Percentiles rank a stretch among this genome's conserved stretches.
Evolutionary conservation across 2,888 invertebrate species (phyloP).

Genomic region (Drosophila flavopinicola): DNA sequence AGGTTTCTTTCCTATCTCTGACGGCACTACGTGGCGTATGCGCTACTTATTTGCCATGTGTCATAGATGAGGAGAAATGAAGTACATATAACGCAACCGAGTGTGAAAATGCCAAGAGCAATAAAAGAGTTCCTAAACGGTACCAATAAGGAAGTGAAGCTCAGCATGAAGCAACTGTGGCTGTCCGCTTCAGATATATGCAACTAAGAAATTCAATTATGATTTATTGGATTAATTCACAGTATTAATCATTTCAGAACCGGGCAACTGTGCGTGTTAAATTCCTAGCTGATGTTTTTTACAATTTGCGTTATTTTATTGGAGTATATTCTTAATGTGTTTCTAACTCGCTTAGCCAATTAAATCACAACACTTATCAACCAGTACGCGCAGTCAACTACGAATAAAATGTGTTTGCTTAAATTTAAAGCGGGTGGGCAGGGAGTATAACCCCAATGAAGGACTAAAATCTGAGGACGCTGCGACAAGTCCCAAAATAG

Average conservation of each 20-base stretch:
- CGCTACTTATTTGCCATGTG: constrained; percentile 67
- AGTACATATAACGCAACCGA: constrained; percentile 67
- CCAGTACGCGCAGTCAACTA: not conserved
- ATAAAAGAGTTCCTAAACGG: constrained; percentile 34
- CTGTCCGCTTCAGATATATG: constrained; percentile 3
- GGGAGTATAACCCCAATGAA: constrained; percentile 28
- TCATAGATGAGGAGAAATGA: constrained; percentile 57
- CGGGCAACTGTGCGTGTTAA: not conserved
- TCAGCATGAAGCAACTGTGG: not conserved
- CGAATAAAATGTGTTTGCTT: constrained; percentile 27
- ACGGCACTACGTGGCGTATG: constrained; percentile 57
- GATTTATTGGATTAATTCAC: constrained; percentile 10
- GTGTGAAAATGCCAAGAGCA: constrained; percentile 61
- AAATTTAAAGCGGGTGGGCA: constrained; percentile 40
- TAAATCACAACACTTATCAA: not conserved
- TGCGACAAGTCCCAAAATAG: constrained; percentile 72
- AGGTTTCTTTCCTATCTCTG: constrained; percentile 32
- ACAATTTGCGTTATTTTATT: not conserved
- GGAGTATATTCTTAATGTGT: not conserved
- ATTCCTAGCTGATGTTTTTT: too few species aligned
- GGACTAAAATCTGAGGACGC: constrained; percentile 54
- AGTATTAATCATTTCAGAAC: constrained; percentile 1
- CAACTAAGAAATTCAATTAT: constrained; percentile 10
- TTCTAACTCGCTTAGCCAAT: not conserved
- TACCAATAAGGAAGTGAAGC: constrained; percentile 7